Evolutionary conservation across 2,888 invertebrate species (phyloP).

Genomic region (Balanococcus diminutus): DNA sequence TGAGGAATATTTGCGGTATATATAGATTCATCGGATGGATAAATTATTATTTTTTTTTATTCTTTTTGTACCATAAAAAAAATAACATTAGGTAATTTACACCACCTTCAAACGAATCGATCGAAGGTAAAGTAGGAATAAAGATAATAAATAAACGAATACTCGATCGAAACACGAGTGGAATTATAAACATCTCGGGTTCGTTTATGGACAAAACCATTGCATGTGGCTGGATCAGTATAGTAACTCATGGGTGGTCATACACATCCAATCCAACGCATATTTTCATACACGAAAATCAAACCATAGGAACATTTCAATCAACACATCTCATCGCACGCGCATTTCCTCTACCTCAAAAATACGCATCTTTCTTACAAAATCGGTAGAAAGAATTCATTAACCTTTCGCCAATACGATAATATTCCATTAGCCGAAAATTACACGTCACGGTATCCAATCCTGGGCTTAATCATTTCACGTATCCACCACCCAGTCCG

Average conservation of each 20-base stretch:
- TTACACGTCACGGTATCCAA: not conserved
- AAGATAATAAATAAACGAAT: not conserved
- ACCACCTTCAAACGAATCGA: not conserved
- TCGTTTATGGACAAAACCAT: constrained; percentile 2
- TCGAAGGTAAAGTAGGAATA: not conserved
- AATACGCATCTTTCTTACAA: not conserved
- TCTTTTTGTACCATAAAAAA: not conserved
- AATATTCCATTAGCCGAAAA: not conserved
- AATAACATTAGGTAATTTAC: constrained; percentile 19
- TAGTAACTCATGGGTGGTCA: constrained; percentile 23
- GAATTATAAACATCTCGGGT: constrained; percentile 20
- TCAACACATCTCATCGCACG: constrained; percentile 18
- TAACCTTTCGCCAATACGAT: not conserved
- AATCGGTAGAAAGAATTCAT: not conserved
- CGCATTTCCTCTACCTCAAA: too few species aligned
- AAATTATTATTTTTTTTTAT: not conserved
- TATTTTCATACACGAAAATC: not conserved
- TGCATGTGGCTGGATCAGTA: not conserved
- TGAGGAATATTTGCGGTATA: not conserved
- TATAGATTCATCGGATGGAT: not conserved
- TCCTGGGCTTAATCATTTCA: not conserved
- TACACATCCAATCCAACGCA: not conserved
- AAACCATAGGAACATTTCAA: constrained; percentile 37
- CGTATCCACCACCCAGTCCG: too few species aligned
- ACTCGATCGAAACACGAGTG: not conserved